Conservation (phyloP, 2,113 vertebrate genomes). For the Todiramphus chloris region DNA sequence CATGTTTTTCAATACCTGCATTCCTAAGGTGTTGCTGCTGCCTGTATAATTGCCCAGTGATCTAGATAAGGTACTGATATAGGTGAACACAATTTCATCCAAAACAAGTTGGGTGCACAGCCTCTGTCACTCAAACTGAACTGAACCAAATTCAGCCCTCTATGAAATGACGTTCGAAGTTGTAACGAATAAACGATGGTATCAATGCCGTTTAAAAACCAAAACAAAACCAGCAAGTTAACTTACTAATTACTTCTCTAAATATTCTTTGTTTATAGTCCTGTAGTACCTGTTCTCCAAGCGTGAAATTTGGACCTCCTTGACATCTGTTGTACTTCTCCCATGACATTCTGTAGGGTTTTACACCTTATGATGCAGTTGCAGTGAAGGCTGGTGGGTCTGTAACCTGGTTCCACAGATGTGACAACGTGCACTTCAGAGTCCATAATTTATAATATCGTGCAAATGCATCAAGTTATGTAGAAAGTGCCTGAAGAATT, state of each 20-base stretch:
- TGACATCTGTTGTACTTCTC: background rate
- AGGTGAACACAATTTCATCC: background rate
- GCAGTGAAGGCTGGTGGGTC: background rate
- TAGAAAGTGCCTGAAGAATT: background rate
- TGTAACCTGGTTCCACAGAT: background rate
- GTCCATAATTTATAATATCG: background rate
- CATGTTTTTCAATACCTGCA: accelerated
- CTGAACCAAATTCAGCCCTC: background rate
- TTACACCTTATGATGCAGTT: background rate
- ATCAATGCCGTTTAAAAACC: background rate
- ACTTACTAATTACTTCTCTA: background rate
- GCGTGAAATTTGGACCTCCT: background rate
- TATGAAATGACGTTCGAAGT: background rate
- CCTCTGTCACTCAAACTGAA: background rate
- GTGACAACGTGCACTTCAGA: background rate
- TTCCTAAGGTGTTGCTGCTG: background rate
- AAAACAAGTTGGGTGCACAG: background rate
- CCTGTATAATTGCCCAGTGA: background rate
- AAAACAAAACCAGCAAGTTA: background rate
- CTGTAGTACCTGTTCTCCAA: background rate
- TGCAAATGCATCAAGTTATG: background rate
- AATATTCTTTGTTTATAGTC: background rate
- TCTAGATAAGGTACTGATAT: background rate
- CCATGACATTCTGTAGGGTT: background rate
- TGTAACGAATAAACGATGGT: background rate